phyloP scores from a whole-genome alignment of 2,113 vertebrate genomes.

The Hassar affinis region DNA sequence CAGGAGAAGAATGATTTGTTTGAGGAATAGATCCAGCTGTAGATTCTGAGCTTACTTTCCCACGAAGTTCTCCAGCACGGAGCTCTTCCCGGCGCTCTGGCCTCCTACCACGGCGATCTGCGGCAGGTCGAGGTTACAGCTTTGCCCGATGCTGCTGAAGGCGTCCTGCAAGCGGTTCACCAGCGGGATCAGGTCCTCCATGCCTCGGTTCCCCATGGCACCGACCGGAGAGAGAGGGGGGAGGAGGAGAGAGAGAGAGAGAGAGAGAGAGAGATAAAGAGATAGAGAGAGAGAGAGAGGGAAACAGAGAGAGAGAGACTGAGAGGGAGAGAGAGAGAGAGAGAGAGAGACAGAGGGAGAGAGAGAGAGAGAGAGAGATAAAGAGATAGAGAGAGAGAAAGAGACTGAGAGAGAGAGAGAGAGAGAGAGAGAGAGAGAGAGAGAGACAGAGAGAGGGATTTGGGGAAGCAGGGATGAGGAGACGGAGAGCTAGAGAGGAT shows the following conservation, averaged over 20 bases:
- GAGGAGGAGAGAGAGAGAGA: conserved; percentile 22
- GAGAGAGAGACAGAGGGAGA: conserved; percentile 17
- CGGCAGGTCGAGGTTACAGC: conserved; percentile 86
- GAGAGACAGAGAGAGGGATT: conserved; percentile 6
- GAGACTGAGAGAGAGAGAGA: background rate
- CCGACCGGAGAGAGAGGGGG: conserved; percentile 14
- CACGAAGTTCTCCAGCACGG: conserved; percentile 89
- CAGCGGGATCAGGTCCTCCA: conserved; percentile 91
- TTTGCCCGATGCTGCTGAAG: conserved; percentile 87
- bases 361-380: background rate
- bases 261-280: background rate
- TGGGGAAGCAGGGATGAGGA: background rate
- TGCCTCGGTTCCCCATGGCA: conserved; percentile 81
- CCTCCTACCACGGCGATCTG: conserved; percentile 89
- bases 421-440: background rate
- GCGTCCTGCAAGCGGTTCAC: conserved; percentile 92
- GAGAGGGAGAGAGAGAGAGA: background rate
- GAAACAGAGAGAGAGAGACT: background rate
- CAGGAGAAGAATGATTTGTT: background rate
- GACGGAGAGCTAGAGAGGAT: background rate
- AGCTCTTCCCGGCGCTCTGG: conserved; percentile 62
- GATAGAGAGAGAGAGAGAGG: background rate
- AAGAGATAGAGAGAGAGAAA: conserved; percentile 8
- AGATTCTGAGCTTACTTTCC: conserved; percentile 72
- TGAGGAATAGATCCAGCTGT: background rate